Conservation (phyloP, 2,113 vertebrate species). For the Corythaeola cristata region DNA sequence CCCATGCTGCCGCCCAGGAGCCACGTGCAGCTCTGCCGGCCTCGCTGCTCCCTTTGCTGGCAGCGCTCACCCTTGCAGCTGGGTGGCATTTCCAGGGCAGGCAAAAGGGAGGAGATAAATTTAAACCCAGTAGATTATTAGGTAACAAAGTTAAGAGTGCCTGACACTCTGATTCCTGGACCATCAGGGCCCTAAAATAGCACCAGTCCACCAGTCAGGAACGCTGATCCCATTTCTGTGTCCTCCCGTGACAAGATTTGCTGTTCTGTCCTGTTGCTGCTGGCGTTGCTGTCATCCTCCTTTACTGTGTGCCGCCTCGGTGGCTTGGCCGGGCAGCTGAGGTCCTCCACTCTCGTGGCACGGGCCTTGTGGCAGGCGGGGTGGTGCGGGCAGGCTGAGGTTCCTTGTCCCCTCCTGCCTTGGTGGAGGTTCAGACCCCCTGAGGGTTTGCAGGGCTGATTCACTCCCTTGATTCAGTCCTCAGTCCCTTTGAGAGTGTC, state of each 20-base stretch:
- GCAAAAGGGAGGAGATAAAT: not conserved
- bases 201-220: not conserved
- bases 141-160: not conserved
- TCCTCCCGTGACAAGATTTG: not conserved
- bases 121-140: not conserved
- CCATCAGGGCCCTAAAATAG: not conserved
- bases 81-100: not conserved
- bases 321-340: not conserved
- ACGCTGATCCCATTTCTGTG: not conserved
- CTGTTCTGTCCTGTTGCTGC: not conserved
- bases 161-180: not conserved
- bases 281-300: accelerated
- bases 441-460: not conserved
- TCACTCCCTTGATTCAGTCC: not conserved
- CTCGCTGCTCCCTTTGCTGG: accelerated
- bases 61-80: not conserved
- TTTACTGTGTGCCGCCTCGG: accelerated
- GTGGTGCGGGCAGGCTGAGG: not conserved
- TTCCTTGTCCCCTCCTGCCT: not conserved
- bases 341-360: accelerated
- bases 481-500: not conserved
- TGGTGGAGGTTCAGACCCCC: not conserved
- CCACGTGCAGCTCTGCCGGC: not conserved
- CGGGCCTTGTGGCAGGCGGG: not conserved
- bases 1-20: not conserved